These are phyloP conservation scores for Carterocephalus palaemon DNA, from an alignment of 2,888 invertebrate species.

Conservation along the genomic window DNA sequence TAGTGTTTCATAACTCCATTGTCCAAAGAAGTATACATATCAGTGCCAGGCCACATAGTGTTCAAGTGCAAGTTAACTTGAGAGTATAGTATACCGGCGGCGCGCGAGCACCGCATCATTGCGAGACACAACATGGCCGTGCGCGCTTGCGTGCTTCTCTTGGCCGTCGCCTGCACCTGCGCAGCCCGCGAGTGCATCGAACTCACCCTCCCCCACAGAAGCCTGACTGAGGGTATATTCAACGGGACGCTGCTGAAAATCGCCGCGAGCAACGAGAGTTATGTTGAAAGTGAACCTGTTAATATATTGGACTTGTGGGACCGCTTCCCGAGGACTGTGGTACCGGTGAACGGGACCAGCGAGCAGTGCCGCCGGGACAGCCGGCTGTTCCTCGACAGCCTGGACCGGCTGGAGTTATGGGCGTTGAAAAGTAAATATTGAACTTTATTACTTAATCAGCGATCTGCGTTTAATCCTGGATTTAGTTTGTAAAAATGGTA, in stretches of 20 bases:
- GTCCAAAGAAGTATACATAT: constrained; percentile 31
- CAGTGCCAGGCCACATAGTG: constrained; percentile 40
- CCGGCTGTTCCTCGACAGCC: constrained; percentile 54
- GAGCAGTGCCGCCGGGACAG: constrained; percentile 68
- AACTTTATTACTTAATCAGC: no score
- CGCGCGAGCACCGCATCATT: constrained; percentile 50
- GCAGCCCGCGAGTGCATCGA: constrained; percentile 65
- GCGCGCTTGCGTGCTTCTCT: constrained; percentile 64
- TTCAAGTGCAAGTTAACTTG: constrained; percentile 33
- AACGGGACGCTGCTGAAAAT: constrained; percentile 59
- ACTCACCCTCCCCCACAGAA: constrained; percentile 57
- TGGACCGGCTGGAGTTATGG: constrained; percentile 70
- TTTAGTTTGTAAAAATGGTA: no score
- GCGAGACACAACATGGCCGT: constrained; percentile 57
- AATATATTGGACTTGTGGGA: constrained; percentile 64
- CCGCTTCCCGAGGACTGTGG: constrained; percentile 63
- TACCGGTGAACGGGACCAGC: constrained; percentile 68
- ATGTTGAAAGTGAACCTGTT: constrained; percentile 45
- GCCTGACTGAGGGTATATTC: constrained; percentile 49
- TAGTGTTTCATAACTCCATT: constrained; percentile 35
- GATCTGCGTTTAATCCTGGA: no score
- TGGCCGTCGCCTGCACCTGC: constrained; percentile 42
- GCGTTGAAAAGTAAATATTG: constrained; percentile 75
- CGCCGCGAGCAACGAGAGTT: constrained; percentile 50
- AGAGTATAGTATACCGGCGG: constrained; percentile 31